Evolutionary conservation across 2,888 invertebrate genomes (phyloP).

Genomic region (Odontocolon sp.): DNA sequence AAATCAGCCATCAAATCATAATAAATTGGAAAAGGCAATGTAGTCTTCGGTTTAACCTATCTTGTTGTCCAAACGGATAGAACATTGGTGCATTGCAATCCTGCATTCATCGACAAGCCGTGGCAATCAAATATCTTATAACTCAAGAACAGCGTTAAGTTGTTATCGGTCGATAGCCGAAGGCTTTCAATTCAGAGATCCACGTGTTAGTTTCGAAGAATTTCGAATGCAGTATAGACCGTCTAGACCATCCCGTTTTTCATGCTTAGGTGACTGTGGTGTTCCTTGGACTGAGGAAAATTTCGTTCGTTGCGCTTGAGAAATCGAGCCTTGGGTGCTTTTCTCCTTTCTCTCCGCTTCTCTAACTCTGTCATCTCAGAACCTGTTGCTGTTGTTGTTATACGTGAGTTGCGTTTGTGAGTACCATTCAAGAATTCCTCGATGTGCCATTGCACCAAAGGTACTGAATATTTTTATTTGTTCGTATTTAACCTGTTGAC

Average conservation of each 20-base stretch:
- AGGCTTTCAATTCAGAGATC: conserved; percentile 1
- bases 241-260: background rate
- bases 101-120: conserved; percentile 2
- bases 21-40: too few relatives aligned
- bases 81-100: too few relatives aligned
- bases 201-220: background rate
- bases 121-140: conserved; percentile 72
- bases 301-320: conserved; percentile 35
- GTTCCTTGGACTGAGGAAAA: conserved; percentile 30
- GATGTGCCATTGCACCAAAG: background rate
- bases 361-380: conserved; percentile 31
- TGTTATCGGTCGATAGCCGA: conserved; percentile 10
- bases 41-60: too few relatives aligned
- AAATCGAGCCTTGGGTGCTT: conserved; percentile 17
- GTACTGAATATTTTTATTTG: background rate
- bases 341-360: background rate
- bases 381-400: conserved; percentile 63
- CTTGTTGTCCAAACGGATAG: too few relatives aligned
- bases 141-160: conserved; percentile 16
- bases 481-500: too few relatives aligned
- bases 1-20: too few relatives aligned
- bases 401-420: conserved; percentile 33
- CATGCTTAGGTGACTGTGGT: background rate
- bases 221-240: background rate
- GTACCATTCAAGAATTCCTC: conserved; percentile 11